phyloP scores from a whole-genome alignment of 2,888 invertebrate genomes.

The Atrina japonica region DNA sequence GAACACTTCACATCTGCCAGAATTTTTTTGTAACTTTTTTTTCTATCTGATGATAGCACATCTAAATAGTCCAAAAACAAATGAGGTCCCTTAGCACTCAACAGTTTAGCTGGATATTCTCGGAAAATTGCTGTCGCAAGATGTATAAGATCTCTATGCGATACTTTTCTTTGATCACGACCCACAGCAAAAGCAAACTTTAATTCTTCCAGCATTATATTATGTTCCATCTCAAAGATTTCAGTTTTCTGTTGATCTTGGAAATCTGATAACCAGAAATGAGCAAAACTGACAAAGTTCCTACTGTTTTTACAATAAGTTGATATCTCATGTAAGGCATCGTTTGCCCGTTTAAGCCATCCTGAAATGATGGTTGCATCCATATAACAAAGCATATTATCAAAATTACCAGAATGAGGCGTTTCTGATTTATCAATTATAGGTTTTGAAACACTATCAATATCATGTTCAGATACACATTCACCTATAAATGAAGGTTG shows the following conservation, averaged over 20 bases:
- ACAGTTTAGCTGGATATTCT: slow-evolving; percentile 76
- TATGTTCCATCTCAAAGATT: slow-evolving; percentile 77
- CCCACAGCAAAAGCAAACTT: slow-evolving; percentile 77
- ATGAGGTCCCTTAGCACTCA: slow-evolving; percentile 71
- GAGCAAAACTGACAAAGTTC: slow-evolving; percentile 78
- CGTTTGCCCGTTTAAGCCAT: slow-evolving; percentile 76
- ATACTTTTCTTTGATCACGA: slow-evolving; percentile 66
- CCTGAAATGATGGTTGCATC: slow-evolving; percentile 77
- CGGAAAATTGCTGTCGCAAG: slow-evolving; percentile 75
- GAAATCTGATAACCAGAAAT: slow-evolving; percentile 79
- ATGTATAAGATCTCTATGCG: slow-evolving; percentile 67
- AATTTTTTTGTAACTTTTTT: slow-evolving; percentile 70
- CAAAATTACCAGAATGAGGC: slow-evolving; percentile 63
- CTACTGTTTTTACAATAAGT: slow-evolving; percentile 70
- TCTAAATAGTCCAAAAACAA: slow-evolving; percentile 78
- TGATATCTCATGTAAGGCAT: slow-evolving; percentile 68
- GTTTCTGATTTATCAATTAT: slow-evolving; percentile 21
- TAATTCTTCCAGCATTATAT: slow-evolving; percentile 76
- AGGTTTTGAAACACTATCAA: slow-evolving; percentile 42
- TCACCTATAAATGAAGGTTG: slow-evolving; percentile 31
- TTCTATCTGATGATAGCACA: slow-evolving; percentile 72
- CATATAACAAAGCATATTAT: slow-evolving; percentile 75
- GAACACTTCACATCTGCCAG: slow-evolving; percentile 78
- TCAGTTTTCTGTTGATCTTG: slow-evolving; percentile 73
- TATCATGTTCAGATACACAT: slow-evolving; percentile 34